phyloP scores from a whole-genome alignment of 2,888 invertebrate species.

The Lissocephala sabroskyi region DNA sequence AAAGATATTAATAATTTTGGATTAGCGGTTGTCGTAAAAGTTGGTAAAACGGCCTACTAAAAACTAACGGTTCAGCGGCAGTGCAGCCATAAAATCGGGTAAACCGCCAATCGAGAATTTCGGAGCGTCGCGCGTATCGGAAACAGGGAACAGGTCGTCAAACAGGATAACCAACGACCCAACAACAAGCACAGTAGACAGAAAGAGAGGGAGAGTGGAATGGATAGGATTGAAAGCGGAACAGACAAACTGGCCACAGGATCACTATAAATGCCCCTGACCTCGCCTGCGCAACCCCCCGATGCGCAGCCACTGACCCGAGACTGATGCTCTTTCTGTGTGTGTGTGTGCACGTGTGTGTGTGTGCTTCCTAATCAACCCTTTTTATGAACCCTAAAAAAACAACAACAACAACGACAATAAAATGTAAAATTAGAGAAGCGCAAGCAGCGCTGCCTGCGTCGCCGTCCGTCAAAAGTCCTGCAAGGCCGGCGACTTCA shows the following conservation, averaged over 20 bases:
- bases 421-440: constrained; percentile 64
- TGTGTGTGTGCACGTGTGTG: constrained; percentile 20
- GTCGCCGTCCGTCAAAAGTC: not conserved
- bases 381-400: constrained; percentile 60
- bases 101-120: no score
- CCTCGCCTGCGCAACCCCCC: no score
- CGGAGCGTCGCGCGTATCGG: no score
- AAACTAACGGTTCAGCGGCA: no score
- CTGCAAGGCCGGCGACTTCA: not conserved
- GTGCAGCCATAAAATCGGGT: no score
- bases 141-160: no score
- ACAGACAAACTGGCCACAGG: no score
- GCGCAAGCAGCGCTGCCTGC: constrained; percentile 19
- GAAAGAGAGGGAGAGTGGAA: not conserved
- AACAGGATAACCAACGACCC: no score
- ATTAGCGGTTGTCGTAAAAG: constrained; percentile 11
- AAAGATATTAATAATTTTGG: not conserved
- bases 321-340: constrained; percentile 12
- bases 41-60: not conserved
- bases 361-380: constrained; percentile 56
- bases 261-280: no score
- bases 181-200: no score
- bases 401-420: constrained; percentile 32
- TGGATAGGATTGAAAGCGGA: not conserved
- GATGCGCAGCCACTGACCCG: not conserved